A percentile compares a stretch with the other conserved stretches of the same genome.
These are phyloP conservation scores for Anthopleura xanthogrammica DNA, from an alignment of 92 coral and sea anemone species.

Conservation along the genomic window DNA sequence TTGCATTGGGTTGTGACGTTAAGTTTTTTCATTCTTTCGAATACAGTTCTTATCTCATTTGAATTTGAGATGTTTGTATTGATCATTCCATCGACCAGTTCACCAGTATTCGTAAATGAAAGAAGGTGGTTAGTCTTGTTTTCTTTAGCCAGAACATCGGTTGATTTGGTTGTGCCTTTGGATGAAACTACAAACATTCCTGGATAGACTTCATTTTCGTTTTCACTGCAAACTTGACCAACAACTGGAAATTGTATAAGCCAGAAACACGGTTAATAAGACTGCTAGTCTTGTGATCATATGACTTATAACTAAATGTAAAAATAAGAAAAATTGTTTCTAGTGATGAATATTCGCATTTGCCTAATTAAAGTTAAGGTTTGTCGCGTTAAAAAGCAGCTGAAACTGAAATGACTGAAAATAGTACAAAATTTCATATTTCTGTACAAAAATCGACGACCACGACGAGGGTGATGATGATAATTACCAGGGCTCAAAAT, in stretches of 20 bases:
- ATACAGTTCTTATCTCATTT: neutral
- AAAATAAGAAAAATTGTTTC: no score
- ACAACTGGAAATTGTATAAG: neutral
- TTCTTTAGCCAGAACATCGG: neutral
- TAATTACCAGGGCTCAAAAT: no score
- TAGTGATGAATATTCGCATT: no score
- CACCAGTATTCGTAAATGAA: neutral
- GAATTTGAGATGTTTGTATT: neutral
- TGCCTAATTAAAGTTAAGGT: no score
- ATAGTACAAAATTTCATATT: no score
- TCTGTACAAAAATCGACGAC: no score
- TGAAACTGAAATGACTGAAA: no score
- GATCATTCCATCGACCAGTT: conserved; percentile 2
- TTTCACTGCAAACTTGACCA: neutral
- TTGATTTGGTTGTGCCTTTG: neutral
- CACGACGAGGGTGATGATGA: no score
- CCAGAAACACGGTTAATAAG: neutral
- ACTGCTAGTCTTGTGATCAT: no score
- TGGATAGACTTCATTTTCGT: neutral
- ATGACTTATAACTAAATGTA: no score
- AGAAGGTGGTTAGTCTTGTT: neutral
- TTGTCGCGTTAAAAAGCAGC: no score
- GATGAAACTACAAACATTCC: neutral
- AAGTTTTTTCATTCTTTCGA: neutral
- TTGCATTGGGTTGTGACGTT: neutral